phyloP scores from a whole-genome alignment of 2,797 vertebrate species.

The Pantherophis vulpinus region DNA sequence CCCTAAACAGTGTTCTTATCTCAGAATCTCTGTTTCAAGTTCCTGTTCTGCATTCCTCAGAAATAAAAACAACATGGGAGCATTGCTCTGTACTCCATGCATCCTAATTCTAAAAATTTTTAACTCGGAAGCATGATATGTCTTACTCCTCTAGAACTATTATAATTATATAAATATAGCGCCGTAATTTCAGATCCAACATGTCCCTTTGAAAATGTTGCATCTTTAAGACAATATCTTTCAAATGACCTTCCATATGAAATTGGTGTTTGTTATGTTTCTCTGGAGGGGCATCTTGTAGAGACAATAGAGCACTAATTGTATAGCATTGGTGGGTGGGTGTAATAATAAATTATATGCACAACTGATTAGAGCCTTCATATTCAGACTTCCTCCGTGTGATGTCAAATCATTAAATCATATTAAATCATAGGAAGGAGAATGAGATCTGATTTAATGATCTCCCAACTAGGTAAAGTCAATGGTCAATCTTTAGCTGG shows the following conservation, averaged over 20 bases:
- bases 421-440: constrained; percentile 1
- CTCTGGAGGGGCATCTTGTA: constrained; percentile 23
- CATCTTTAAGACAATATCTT: constrained; percentile 31
- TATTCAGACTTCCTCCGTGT: constrained; percentile 43
- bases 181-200: constrained; percentile 27
- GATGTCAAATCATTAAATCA: constrained; percentile 21
- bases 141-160: neutral
- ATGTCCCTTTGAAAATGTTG: constrained; percentile 26
- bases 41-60: constrained; percentile 17
- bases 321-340: neutral
- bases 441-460: constrained; percentile 15
- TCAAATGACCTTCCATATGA: constrained; percentile 22
- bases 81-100: neutral
- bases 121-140: no score
- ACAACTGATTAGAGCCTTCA: constrained; percentile 34
- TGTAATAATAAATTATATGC: constrained; percentile 21
- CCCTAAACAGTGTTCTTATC: constrained; percentile 38
- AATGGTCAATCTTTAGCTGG: constrained; percentile 34
- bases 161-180: neutral
- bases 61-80: constrained; percentile 31
- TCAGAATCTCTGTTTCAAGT: constrained; percentile 33
- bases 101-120: neutral
- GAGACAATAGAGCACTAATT: constrained; percentile 24
- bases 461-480: neutral
- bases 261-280: constrained; percentile 49